A percentile compares a stretch with the other conserved stretches of the same genome.
Evolutionary conservation across 53 echinoderm and acorn worm species (phyloP).

Genomic region (Henricia sp.): DNA sequence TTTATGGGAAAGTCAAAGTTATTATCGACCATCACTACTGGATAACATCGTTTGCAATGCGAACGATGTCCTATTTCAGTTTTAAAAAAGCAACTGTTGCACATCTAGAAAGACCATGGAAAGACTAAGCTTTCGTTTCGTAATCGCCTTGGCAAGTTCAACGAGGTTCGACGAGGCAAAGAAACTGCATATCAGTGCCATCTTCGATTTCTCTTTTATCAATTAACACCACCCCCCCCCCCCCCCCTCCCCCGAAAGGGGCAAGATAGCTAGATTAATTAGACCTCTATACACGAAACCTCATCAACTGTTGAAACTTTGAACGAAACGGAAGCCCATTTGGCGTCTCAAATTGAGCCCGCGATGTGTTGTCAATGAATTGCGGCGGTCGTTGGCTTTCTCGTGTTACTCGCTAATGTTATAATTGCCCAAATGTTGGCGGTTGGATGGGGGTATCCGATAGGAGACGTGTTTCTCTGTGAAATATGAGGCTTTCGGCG

Average conservation of each 20-base stretch:
- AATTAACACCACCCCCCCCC: background rate
- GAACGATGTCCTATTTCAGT: too few species aligned
- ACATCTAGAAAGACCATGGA: too few species aligned
- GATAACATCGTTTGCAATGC: too few species aligned
- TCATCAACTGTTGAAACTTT: background rate
- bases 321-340: too few species aligned
- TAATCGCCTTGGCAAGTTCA: too few species aligned
- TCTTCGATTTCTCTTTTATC: too few species aligned
- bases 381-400: background rate
- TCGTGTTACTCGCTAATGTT: background rate
- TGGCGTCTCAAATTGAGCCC: background rate
- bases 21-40: too few species aligned
- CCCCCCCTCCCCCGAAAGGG: background rate
- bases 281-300: background rate
- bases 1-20: too few species aligned
- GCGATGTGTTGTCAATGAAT: background rate
- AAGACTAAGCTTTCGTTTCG: too few species aligned
- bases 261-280: background rate
- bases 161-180: too few species aligned
- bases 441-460: background rate
- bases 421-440: background rate
- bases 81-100: too few species aligned
- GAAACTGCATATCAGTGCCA: too few species aligned
- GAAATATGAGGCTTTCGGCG: background rate
- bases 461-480: background rate